These are phyloP conservation scores for Xanthia togata DNA, from an alignment of 2,888 invertebrate species.

Conservation along the genomic window DNA sequence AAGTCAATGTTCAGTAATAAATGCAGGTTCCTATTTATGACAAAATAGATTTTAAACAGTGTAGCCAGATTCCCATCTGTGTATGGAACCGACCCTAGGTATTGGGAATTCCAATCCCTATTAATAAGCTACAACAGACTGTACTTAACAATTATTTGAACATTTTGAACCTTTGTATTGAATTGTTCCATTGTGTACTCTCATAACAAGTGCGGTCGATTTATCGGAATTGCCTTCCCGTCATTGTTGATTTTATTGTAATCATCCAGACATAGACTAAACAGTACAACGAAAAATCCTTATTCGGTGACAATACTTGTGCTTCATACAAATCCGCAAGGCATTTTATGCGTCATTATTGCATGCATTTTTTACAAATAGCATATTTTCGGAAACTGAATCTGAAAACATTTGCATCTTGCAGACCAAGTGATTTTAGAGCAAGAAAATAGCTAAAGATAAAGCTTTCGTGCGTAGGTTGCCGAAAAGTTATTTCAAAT, in stretches of 20 bases:
- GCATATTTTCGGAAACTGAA: not conserved
- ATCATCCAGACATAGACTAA: conserved; percentile 2
- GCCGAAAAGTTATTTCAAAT: conserved; percentile 3
- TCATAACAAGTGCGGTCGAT: conserved; percentile 2
- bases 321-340: not conserved
- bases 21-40: not conserved
- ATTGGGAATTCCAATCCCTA: not conserved
- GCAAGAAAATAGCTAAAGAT: not conserved
- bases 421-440: too few relatives aligned
- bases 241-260: conserved; percentile 26
- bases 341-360: not conserved
- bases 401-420: not conserved
- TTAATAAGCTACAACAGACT: not conserved
- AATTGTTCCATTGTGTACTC: conserved; percentile 37
- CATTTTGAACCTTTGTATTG: not conserved
- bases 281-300: not conserved
- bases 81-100: not conserved
- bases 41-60: not conserved
- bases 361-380: not conserved
- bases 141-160: conserved; percentile 6
- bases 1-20: not conserved
- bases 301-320: not conserved
- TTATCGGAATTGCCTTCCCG: conserved; percentile 33
- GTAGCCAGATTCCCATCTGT: not conserved
- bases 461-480: not conserved